Evolutionary conservation across 1,140 invertebrate genomes (phyloP).

Genomic region (Antheraea mylitta): DNA sequence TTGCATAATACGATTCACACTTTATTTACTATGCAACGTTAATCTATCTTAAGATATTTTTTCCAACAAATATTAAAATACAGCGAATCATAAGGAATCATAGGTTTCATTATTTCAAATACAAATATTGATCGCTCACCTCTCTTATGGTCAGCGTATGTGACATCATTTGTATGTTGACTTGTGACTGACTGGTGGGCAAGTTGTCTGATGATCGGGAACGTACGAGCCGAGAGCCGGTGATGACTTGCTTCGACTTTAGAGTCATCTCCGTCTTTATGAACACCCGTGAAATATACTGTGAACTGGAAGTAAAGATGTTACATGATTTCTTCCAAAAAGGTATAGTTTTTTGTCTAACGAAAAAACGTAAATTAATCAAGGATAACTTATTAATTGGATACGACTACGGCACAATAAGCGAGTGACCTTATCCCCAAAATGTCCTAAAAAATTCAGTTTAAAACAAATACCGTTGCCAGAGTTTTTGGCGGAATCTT

Average conservation of each 20-base stretch:
- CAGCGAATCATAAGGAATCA: too few relatives aligned
- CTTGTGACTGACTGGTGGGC: conserved; percentile 93
- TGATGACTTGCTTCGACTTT: conserved; percentile 87
- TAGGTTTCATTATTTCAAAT: neutral
- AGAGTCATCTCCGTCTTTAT: conserved; percentile 95
- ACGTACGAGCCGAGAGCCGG: conserved; percentile 84
- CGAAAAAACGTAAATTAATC: too few relatives aligned
- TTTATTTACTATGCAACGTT: neutral
- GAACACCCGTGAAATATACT: conserved; percentile 94
- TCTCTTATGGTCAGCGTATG: conserved; percentile 94
- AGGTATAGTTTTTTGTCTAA: too few relatives aligned
- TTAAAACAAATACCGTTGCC: too few relatives aligned
- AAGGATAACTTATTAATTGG: too few relatives aligned
- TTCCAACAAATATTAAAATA: too few relatives aligned
- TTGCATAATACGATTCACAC: neutral
- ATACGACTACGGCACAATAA: too few relatives aligned
- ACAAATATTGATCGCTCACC: conserved; percentile 78
- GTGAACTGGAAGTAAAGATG: conserved; percentile 81
- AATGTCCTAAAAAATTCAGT: too few relatives aligned
- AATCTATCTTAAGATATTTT: neutral
- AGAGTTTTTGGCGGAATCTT: too few relatives aligned
- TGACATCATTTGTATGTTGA: conserved; percentile 96
- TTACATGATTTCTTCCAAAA: too few relatives aligned
- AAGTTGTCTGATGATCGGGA: conserved; percentile 93
- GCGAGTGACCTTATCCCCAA: too few relatives aligned